Evolutionary conservation across 2,113 vertebrate genomes (phyloP), one percentile per base, ranked within the genome.

Genomic region (Abramis brama): DNA sequence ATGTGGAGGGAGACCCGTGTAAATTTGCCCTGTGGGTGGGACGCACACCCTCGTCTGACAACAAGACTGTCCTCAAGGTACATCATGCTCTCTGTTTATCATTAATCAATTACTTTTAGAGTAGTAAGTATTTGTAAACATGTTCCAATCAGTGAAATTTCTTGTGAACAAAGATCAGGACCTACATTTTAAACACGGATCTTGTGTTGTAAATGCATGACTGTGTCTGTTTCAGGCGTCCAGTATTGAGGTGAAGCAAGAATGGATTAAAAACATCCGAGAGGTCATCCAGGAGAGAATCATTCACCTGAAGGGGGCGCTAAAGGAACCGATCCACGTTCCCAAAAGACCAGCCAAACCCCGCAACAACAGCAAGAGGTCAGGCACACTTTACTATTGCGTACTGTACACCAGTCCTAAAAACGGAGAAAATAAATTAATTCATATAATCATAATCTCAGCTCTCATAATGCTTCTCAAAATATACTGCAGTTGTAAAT

Each of bases 251-350:
- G 97, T 95, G 57, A 99, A 99, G 90, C 98, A 99, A 92, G 98
- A 99, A 81, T 99, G 98, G 98, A 99, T 99, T 88, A 99, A 98
- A 93, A 97, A 98, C 90, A 98, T 99, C 89, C 94, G 98, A 66
- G 97, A 99, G 93, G 98, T 99, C 91, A 99, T 99, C 93, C 98
- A 99, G 90, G 98, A 99, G 92, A 95, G 98, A 91, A 99, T 98
- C 91, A 97, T 99, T 88, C 98, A 99, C 91, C 94, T 99, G 92
- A 99, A 99, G 94, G 98, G 98, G 91, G 96, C 97, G 80, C 94
- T 99, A 68, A 99, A 99, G 92, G 98, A 99, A 91, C 98, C 98
- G 25, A 95, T 99, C 83, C 97, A 97, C 21, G 93, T 97, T 88
- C 98, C 98, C 33, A 99, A 99, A 94, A 96, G 97, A 57, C 96